Evolutionary conservation across 2,797 vertebrate species (phyloP).

Genomic region (Sphenopsis melanotis): DNA sequence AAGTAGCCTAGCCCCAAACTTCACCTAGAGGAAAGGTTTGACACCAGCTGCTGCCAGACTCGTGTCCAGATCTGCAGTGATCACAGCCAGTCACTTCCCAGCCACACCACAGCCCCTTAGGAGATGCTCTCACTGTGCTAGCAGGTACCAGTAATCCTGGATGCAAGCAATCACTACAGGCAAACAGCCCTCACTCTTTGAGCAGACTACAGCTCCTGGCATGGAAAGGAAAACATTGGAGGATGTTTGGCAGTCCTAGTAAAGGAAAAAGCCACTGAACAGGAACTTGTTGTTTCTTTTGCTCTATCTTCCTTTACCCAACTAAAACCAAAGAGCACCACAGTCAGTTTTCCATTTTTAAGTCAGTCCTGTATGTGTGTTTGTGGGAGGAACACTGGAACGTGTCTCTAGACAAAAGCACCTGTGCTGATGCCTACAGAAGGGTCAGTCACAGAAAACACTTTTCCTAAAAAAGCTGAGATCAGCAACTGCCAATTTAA

Average conservation of each 20-base stretch:
- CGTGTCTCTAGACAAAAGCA: background rate
- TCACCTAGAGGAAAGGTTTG: background rate
- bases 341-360: background rate
- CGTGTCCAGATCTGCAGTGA: background rate
- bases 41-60: background rate
- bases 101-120: background rate
- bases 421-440: background rate
- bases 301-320: background rate
- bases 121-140: background rate
- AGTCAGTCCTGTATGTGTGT: background rate
- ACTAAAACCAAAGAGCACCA: background rate
- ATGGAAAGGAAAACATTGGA: background rate
- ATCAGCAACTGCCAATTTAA: background rate
- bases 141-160: background rate
- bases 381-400: background rate
- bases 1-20: background rate
- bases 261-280: background rate
- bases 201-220: background rate
- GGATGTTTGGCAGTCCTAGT: background rate
- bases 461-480: background rate
- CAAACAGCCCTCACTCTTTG: background rate
- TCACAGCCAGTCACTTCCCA: background rate
- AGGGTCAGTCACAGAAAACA: background rate
- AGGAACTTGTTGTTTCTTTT: background rate
- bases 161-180: background rate